Base-by-base conservation (phyloP, 2,888 invertebrate genomes). In the Parnassius glacialis region DNA sequence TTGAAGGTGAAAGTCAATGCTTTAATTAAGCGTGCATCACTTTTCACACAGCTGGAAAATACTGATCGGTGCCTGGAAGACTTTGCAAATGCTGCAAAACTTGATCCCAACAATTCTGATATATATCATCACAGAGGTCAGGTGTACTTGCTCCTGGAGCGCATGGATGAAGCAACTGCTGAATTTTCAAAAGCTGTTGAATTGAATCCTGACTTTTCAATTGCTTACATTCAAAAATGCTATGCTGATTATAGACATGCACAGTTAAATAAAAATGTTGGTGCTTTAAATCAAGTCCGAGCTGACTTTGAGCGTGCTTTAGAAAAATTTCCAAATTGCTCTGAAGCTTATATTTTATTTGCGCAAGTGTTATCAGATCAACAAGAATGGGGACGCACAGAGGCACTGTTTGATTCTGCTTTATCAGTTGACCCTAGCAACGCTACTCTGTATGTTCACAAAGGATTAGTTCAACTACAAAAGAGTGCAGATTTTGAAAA, bases 91-190 rank as follows among this genome's bases (percentile, higher is more conserved):
- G 98, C 98, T 44, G 94, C 95, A 51, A 90, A 94, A 73, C 80
- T 97, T 55, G 96, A 97, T 73, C 94, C 97, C 0, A 92, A 95
- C 44, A 97, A 96, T 81, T 94, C 96, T 25, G 99, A 99, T 81
- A 94, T 99, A 59, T 98, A 96, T 83, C 97, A 98, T 81, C 98
- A 99, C 78, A 92, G 98, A 67, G 98, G 98, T 57, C 94, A 98
- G 94, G 95, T 98, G 10, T 94, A 96, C 78, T 90, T 98, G 67
- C 85, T 98, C 55, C 86, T 97, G 75, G 97, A 97, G 62, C 94
- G 95, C 70, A 93, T 97, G 72, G 94, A 95, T 55, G 95, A 95
- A 69, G 98, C 98, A 0, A 93, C 96, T 60, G 82, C 92, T 13
- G 97, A 98, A 84, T 97, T 98, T 85, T 93, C 95, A 57, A 96